Percentiles rank a stretch among this genome's conserved stretches.
Evolutionary conservation across 2,888 invertebrate genomes (phyloP).

Genomic region (Calephelis perditalis): DNA sequence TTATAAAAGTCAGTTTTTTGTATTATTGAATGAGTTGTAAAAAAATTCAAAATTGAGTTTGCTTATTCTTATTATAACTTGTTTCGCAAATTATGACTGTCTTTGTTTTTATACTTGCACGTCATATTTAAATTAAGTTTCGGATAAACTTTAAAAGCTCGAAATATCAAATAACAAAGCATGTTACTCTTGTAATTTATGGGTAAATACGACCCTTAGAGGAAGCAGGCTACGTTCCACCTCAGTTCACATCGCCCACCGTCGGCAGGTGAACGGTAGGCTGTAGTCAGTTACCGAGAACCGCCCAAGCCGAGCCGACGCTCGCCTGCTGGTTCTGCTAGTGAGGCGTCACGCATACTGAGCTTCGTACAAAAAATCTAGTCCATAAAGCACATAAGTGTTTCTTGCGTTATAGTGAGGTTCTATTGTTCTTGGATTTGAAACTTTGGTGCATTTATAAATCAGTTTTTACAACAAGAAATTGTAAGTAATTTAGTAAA

Average conservation of each 20-base stretch:
- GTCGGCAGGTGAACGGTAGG: constrained; percentile 8
- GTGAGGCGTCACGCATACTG: background rate
- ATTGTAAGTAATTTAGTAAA: constrained; percentile 1
- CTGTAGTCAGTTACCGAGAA: background rate
- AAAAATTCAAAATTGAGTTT: too few species aligned
- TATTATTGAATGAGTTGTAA: too few species aligned
- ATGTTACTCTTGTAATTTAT: too few species aligned
- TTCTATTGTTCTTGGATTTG: constrained; percentile 8
- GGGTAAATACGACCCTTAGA: background rate
- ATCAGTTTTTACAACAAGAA: background rate
- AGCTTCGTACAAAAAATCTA: constrained; percentile 4
- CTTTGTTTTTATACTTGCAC: too few species aligned
- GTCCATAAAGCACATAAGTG: constrained; percentile 4
- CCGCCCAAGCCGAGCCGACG: background rate
- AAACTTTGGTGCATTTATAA: background rate
- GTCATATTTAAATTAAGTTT: too few species aligned
- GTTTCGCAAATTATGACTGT: too few species aligned
- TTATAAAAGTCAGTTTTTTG: too few species aligned
- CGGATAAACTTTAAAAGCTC: too few species aligned
- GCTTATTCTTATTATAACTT: too few species aligned
- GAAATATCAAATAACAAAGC: too few species aligned
- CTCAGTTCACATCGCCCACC: constrained; percentile 3
- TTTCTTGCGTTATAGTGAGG: constrained; percentile 2
- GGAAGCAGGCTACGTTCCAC: constrained; percentile 5
- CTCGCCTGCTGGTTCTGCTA: background rate